Evolutionary conservation across 2,113 vertebrate species (phyloP), one percentile per base, ranked within the genome.

Genomic region (Arenaria interpres): DNA sequence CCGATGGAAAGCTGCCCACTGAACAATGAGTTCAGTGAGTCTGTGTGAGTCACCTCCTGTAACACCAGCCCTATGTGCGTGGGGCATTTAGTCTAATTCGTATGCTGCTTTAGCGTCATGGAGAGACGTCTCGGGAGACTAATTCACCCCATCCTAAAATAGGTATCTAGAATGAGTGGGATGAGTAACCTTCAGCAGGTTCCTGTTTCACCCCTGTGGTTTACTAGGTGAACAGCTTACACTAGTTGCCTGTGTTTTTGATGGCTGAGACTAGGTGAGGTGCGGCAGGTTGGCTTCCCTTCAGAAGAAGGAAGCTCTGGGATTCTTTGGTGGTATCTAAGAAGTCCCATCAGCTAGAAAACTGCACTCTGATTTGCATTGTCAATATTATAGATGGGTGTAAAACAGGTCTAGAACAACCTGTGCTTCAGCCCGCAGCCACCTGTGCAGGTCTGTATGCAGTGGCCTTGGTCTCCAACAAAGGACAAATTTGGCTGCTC

Each of bases 1-100:
- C 37, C 76, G 62, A 1, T 59, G 59, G 59, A 62, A 30, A 83
- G 50, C 79, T 90, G 32, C 67, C 37, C 62, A 25, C 43, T 67
- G 32, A 89, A 60, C 21, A 79, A 3, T 39, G 37, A 51, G 57
- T 72, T 21, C 25, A 88, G 27, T 91, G 32, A 46, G 30, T 57
- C 33, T 69, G 27, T 21, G 30, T 4, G 27, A 59, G 50, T 80
- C 67, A 39, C 27, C 54, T 77, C 37, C 68, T 84, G 8, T 71
- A 71, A 74, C 28, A 53, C 0, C 28, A n/a, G 33, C 35, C 45
- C 8, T 60, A 21, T n/a, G 2, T 0, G 1, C 4, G 0, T 5
- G 71, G 46, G 60, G 21, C 14, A 5, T 41, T 73, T 50, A 83
- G 14, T 41, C 46, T 37, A 17, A 45, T 7, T 18, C 35, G 8